A percentile compares a stretch with the other conserved stretches of the same genome.
Conservation (phyloP, 2,888 invertebrate species). For the Platycheirus rosarum region DNA sequence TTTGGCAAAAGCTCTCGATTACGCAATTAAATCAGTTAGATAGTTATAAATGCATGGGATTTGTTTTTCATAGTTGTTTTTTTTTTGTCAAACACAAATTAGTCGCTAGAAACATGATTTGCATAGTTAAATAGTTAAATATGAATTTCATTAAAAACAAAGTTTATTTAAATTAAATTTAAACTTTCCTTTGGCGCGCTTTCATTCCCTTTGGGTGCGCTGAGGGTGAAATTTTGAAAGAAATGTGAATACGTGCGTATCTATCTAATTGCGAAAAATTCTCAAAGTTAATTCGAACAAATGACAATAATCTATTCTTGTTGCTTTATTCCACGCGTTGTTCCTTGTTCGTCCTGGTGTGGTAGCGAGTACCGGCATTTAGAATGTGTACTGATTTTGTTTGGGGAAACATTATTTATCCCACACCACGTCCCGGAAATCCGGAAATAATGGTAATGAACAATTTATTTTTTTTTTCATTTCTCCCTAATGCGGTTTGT, state of each 20-base stretch:
- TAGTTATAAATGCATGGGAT: background rate
- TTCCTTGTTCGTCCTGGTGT: background rate
- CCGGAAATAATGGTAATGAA: constrained; percentile 36
- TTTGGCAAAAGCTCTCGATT: background rate
- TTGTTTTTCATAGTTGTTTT: background rate
- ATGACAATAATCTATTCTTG: constrained; percentile 16
- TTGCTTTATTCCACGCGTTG: constrained; percentile 9
- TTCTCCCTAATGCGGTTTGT: constrained; percentile 14
- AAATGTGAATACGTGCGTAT: constrained; percentile 21
- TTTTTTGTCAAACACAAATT: background rate
- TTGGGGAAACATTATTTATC: constrained; percentile 1
- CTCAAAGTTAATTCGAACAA: constrained; percentile 34
- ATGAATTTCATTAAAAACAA: constrained; percentile 20
- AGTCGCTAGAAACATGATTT: background rate
- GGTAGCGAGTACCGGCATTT: background rate
- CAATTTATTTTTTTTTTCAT: constrained; percentile 17
- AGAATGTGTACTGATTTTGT: background rate
- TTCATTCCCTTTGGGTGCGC: background rate
- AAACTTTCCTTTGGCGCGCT: background rate
- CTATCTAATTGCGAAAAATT: constrained; percentile 42
- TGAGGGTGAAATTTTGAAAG: constrained; percentile 18
- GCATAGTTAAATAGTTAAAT: constrained; percentile 31
- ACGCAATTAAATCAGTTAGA: background rate
- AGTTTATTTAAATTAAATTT: constrained; percentile 1
- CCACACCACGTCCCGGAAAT: constrained; percentile 18